Evolutionary conservation across 2,888 invertebrate genomes (phyloP).

Genomic region (Macrosiphum euphorbiae): DNA sequence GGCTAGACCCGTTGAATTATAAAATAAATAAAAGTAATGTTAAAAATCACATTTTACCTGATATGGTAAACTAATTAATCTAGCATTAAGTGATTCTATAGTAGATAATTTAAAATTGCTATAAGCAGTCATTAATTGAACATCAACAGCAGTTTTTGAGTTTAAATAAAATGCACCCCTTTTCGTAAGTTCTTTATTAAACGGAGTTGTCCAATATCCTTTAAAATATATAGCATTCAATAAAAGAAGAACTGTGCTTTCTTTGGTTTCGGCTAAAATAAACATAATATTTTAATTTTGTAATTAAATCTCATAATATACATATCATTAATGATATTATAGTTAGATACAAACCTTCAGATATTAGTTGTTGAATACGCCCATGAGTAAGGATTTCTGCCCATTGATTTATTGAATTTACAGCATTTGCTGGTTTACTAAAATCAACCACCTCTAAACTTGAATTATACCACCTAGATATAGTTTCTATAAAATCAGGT

Average conservation of each 20-base stretch:
- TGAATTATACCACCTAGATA: constrained; percentile 78
- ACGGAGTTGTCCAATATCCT: constrained; percentile 82
- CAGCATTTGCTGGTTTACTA: constrained; percentile 73
- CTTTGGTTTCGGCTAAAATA: constrained; percentile 71
- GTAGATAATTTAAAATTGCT: constrained; percentile 76
- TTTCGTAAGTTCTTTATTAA: constrained; percentile 73
- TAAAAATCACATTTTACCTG: constrained; percentile 73
- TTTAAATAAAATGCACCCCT: constrained; percentile 71
- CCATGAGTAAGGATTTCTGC: constrained; percentile 71
- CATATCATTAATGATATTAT: neutral
- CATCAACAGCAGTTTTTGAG: constrained; percentile 77
- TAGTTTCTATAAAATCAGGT: constrained; percentile 76
- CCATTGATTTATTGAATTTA: constrained; percentile 83
- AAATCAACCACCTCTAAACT: constrained; percentile 79
- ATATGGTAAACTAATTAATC: constrained; percentile 81
- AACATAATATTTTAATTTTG: neutral
- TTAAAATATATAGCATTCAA: constrained; percentile 85
- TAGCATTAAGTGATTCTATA: constrained; percentile 77
- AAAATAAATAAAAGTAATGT: too few relatives aligned
- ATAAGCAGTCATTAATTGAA: constrained; percentile 79
- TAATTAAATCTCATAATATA: neutral
- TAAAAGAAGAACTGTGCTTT: constrained; percentile 77
- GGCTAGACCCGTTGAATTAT: too few relatives aligned
- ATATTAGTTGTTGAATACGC: constrained; percentile 59
- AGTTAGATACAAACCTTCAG: constrained; percentile 47